Evolutionary conservation across 2,797 vertebrate species (phyloP).

Genomic region (Lithobates sylvaticus): DNA sequence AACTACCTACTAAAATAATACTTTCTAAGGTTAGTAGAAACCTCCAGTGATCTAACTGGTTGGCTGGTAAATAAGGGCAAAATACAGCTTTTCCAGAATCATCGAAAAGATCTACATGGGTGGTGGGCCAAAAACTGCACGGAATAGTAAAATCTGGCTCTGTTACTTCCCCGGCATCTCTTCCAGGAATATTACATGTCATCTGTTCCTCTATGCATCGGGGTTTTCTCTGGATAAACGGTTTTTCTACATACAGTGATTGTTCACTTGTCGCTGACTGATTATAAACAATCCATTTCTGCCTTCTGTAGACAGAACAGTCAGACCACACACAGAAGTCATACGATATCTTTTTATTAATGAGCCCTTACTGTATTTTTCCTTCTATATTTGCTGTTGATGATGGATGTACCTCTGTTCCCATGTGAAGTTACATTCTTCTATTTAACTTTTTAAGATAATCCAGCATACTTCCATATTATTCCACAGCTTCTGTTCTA

Average conservation of each 20-base stretch:
- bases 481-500: neutral
- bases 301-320: conserved; percentile 11
- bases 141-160: no score
- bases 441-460: no score
- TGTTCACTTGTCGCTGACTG: conserved; percentile 46
- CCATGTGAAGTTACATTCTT: neutral
- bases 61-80: no score
- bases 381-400: conserved; percentile 3
- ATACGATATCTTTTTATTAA: conserved; percentile 12
- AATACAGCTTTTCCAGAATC: no score
- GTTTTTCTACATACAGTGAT: conserved; percentile 34
- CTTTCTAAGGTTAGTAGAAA: no score
- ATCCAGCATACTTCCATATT: no score
- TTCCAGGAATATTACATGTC: conserved; percentile 45
- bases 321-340: conserved; percentile 37
- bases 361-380: conserved; percentile 4
- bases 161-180: neutral
- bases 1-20: no score
- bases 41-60: no score
- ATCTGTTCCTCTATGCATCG: conserved; percentile 18
- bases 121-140: no score
- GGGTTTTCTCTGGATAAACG: neutral
- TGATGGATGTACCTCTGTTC: conserved; percentile 21
- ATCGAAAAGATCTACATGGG: no score
- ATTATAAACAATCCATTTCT: conserved; percentile 41